Conservation (phyloP, 2,888 invertebrate species). For the Drosophila anomalata region DNA sequence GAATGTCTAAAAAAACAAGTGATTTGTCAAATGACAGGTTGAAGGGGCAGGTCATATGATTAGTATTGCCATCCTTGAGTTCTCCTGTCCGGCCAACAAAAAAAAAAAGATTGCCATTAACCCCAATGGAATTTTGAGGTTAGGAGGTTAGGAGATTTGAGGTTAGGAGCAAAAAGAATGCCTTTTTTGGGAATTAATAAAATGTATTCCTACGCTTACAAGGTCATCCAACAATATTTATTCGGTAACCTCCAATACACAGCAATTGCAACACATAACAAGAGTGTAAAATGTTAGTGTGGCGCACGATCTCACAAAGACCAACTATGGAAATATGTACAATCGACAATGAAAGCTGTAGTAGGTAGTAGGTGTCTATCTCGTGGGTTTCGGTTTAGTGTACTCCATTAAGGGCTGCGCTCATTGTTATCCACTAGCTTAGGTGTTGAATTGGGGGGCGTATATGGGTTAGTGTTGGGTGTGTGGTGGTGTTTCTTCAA, state of each 20-base stretch:
- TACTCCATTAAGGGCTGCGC: conserved; percentile 18
- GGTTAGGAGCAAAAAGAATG: too few species aligned
- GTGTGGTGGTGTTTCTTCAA: neutral
- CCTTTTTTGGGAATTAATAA: too few species aligned
- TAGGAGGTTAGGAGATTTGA: too few species aligned
- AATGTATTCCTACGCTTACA: too few species aligned
- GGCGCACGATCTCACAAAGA: conserved; percentile 3
- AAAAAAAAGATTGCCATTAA: neutral
- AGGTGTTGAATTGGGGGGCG: neutral
- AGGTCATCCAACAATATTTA: neutral
- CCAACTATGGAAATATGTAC: conserved; percentile 16
- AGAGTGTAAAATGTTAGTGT: neutral
- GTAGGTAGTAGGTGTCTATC: neutral
- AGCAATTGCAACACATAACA: conserved; percentile 12
- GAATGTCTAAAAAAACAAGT: neutral
- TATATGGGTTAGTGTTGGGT: neutral
- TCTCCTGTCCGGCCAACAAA: neutral
- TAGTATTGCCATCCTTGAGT: neutral
- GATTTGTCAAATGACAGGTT: neutral
- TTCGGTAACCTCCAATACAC: conserved; percentile 1
- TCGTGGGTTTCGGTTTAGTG: conserved; percentile 10
- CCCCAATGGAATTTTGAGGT: too few species aligned
- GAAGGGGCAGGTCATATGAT: neutral
- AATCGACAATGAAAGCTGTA: neutral
- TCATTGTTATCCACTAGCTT: neutral